A percentile compares a stretch with the other conserved stretches of the same genome.
Conservation (phyloP, 2,888 invertebrate species). For the Leptopilina drosophilae region DNA sequence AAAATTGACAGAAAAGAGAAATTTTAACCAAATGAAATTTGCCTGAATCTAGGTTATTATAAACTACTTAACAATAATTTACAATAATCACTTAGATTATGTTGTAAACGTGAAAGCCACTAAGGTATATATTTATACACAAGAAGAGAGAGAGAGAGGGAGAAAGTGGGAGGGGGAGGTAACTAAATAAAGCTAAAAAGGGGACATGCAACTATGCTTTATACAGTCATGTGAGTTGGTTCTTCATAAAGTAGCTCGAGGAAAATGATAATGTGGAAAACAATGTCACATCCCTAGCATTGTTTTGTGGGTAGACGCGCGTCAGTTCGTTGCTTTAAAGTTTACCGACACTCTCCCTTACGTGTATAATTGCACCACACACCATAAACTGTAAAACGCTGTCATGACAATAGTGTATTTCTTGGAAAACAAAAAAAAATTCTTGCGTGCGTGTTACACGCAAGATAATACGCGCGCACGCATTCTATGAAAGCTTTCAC, state of each 20-base stretch:
- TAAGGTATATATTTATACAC: conserved; percentile 2
- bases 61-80: no score
- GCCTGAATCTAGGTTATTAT: no score
- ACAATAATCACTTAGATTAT: no score
- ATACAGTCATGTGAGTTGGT: conserved; percentile 1
- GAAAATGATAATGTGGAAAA: conserved; percentile 52
- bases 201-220: neutral
- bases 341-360: conserved; percentile 48
- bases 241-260: conserved; percentile 1
- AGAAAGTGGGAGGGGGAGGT: conserved; percentile 35
- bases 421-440: conserved; percentile 49
- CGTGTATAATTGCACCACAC: conserved; percentile 49
- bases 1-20: no score
- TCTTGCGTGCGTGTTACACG: no score
- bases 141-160: conserved; percentile 34
- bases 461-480: no score
- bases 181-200: conserved; percentile 8
- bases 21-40: no score
- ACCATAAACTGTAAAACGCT: conserved; percentile 51
- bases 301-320: conserved; percentile 23
- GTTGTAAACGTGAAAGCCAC: no score
- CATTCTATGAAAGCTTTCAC: conserved; percentile 53
- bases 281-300: conserved; percentile 50
- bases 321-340: conserved; percentile 46
- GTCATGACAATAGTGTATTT: conserved; percentile 56